A percentile compares a stretch with the other conserved stretches of the same genome.
Conservation (phyloP, 2,888 invertebrate species). For the Drosophila suboccidentalis region DNA sequence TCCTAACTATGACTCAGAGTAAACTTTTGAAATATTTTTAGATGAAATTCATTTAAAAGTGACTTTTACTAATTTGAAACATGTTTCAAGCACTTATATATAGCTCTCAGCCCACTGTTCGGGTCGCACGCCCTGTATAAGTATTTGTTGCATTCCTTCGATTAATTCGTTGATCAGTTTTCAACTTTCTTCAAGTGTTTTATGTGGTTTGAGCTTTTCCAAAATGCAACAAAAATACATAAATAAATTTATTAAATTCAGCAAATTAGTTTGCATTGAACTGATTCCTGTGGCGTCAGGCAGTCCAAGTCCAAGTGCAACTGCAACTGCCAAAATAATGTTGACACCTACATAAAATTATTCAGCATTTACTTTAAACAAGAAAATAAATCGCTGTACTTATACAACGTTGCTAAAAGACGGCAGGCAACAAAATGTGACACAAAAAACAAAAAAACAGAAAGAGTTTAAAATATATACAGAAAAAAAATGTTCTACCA, state of each 20-base stretch:
- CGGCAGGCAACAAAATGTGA: conserved; percentile 61
- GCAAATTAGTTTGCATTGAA: conserved; percentile 48
- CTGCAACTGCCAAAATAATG: conserved; percentile 35
- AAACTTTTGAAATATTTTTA: neutral
- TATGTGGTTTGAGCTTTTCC: conserved; percentile 40
- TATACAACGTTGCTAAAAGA: conserved; percentile 68
- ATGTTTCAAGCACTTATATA: neutral
- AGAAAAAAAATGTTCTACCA: conserved; percentile 63
- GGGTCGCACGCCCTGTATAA: conserved; percentile 43
- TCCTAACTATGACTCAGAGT: no score
- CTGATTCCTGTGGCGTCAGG: conserved; percentile 64
- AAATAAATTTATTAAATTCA: conserved; percentile 39
- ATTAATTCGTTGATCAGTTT: conserved; percentile 53
- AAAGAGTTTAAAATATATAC: conserved; percentile 7
- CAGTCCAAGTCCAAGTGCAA: conserved; percentile 65
- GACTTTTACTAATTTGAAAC: neutral
- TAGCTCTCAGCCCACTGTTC: conserved; percentile 50
- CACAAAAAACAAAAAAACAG: conserved; percentile 47
- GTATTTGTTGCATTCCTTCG: conserved; percentile 34
- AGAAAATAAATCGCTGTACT: conserved; percentile 23
- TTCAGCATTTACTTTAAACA: conserved; percentile 30
- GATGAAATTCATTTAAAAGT: neutral
- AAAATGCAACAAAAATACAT: conserved; percentile 27
- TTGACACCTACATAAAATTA: conserved; percentile 61
- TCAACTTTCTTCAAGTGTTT: conserved; percentile 48